phyloP scores from a whole-genome alignment of 2,888 invertebrate genomes.

The Julus scanicus region DNA sequence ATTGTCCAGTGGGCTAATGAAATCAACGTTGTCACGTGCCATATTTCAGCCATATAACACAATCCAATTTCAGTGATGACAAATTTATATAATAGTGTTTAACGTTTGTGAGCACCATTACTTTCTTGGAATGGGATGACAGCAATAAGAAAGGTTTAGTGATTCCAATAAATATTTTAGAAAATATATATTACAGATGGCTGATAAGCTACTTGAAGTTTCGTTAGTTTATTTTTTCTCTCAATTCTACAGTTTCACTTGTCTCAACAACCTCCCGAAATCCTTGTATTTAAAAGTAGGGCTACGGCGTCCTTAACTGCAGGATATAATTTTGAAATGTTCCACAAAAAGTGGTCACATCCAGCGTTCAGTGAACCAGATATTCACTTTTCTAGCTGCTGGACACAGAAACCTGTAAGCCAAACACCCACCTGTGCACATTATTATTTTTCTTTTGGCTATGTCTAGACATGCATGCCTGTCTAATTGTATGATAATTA shows the following conservation, averaged over 20 bases:
- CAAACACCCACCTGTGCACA: neutral
- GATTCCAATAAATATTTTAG: too few species aligned
- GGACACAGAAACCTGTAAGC: neutral
- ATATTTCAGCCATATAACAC: too few species aligned
- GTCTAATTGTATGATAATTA: neutral
- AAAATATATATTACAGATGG: too few species aligned
- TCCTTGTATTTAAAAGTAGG: neutral
- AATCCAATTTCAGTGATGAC: too few species aligned
- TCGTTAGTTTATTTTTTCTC: neutral
- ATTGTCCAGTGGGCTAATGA: too few species aligned
- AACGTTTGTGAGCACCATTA: too few species aligned
- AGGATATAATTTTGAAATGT: neutral
- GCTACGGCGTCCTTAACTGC: neutral
- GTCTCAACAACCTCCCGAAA: neutral
- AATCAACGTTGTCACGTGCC: too few species aligned
- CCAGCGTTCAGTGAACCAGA: neutral
- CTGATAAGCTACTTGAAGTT: too few species aligned
- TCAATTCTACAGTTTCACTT: neutral
- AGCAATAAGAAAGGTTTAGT: too few species aligned
- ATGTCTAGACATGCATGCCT: neutral
- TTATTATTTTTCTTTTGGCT: neutral
- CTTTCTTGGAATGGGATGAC: too few species aligned
- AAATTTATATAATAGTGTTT: too few species aligned
- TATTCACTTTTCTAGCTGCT: neutral
- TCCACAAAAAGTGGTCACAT: conserved; percentile 1